Percentiles rank a stretch among this genome's conserved stretches.
Evolutionary conservation across 2,888 invertebrate genomes (phyloP).

Genomic region (Blastobasis lacticolella): DNA sequence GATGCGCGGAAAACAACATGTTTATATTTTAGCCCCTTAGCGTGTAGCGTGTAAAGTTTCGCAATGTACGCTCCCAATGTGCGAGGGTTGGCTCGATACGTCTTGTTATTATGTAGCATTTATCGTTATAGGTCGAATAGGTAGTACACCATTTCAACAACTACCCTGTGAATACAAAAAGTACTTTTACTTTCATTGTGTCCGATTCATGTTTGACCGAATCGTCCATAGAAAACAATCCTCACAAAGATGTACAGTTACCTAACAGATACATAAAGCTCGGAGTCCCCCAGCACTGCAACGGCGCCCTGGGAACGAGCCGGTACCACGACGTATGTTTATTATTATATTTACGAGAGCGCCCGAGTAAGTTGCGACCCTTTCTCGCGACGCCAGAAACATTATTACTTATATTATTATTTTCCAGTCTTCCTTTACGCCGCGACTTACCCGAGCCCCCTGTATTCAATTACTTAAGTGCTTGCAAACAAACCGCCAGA

Average conservation of each 20-base stretch:
- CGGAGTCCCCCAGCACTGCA: no score
- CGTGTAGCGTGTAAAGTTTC: not conserved
- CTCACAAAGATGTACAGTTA: no score
- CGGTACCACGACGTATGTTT: constrained; percentile 27
- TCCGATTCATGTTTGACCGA: no score
- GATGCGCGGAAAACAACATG: constrained; percentile 28
- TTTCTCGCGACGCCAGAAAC: constrained; percentile 38
- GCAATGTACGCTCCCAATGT: no score
- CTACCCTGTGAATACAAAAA: no score
- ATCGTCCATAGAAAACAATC: no score
- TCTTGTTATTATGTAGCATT: no score
- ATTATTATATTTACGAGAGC: constrained; percentile 38
- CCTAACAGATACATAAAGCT: no score
- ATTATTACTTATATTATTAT: constrained; percentile 59
- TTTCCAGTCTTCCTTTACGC: constrained; percentile 55
- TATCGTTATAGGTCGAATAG: no score
- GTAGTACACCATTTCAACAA: no score
- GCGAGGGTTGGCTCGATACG: no score
- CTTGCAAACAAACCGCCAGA: constrained; percentile 38
- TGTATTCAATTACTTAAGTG: constrained; percentile 71
- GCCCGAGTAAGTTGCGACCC: constrained; percentile 38
- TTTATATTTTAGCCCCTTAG: constrained; percentile 8
- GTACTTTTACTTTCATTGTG: no score
- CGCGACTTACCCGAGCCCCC: constrained; percentile 51
- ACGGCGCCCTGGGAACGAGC: constrained; percentile 6